Conservation (phyloP, 2,797 vertebrate species). For the Scyliorhinus canicula region DNA sequence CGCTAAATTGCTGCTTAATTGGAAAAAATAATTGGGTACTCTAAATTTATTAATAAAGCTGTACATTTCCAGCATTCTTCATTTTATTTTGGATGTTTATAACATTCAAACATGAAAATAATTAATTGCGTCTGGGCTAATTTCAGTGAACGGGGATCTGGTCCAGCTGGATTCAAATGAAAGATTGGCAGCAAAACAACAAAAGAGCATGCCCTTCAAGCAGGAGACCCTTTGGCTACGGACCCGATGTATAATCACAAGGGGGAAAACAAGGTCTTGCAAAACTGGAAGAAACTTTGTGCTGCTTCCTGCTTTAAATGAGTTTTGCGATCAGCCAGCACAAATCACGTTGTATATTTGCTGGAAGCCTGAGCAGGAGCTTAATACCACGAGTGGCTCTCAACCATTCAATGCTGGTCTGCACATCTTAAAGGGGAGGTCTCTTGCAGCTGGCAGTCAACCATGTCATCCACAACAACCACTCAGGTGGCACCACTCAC, state of each 20-base stretch:
- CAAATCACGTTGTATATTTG: not conserved
- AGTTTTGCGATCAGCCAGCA: not conserved
- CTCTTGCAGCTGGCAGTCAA: not conserved
- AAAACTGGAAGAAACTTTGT: not conserved
- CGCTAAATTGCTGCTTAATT: no score
- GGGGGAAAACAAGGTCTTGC: not conserved
- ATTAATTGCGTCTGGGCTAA: not conserved
- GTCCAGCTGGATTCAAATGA: not conserved
- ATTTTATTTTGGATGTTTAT: not conserved
- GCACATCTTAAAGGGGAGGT: not conserved
- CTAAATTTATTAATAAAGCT: no score
- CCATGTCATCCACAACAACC: not conserved
- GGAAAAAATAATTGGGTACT: no score
- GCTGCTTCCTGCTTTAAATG: not conserved
- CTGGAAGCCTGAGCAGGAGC: not conserved
- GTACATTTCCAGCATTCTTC: not conserved
- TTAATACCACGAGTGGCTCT: not conserved
- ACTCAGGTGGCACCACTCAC: not conserved
- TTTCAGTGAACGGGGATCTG: not conserved
- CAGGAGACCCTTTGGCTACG: not conserved
- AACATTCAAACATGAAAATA: not conserved
- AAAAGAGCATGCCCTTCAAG: not conserved
- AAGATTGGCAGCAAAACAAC: not conserved
- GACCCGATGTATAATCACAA: not conserved
- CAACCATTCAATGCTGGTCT: not conserved